Conservation (phyloP, 1,140 invertebrate species). For the Dendrolimus kikuchii region DNA sequence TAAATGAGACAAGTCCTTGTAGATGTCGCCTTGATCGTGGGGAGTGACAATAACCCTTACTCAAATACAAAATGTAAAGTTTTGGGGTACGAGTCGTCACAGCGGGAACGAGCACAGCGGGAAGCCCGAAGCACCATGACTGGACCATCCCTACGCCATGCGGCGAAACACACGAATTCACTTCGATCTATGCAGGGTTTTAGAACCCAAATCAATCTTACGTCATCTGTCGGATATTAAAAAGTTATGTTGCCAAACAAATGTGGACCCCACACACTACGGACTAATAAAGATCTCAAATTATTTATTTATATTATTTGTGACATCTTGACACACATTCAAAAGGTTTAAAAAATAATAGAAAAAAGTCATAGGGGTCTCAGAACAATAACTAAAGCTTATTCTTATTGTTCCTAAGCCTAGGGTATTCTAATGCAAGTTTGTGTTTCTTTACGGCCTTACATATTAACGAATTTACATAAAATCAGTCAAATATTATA, state of each 20-base stretch:
- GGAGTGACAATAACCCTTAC: conserved; percentile 29
- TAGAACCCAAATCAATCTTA: conserved; percentile 45
- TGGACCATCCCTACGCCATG: conserved; percentile 47
- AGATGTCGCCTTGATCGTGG: conserved; percentile 12
- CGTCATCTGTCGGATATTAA: conserved; percentile 33
- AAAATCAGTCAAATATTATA: too few species aligned
- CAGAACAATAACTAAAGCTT: too few species aligned
- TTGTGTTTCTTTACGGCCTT: too few species aligned
- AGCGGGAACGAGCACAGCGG: conserved; percentile 34
- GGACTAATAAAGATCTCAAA: too few species aligned
- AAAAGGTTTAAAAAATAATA: too few species aligned
- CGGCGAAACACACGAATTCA: conserved; percentile 65
- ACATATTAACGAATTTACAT: too few species aligned
- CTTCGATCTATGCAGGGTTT: conserved; percentile 42
- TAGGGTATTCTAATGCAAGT: too few species aligned
- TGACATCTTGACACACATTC: too few species aligned
- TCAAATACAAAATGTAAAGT: conserved; percentile 51
- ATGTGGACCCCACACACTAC: too few species aligned
- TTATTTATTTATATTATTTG: too few species aligned
- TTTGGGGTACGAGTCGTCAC: conserved; percentile 34
- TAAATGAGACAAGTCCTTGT: conserved; percentile 26
- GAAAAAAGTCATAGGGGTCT: too few species aligned
- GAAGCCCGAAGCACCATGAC: conserved; percentile 33
- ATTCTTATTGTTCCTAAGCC: too few species aligned
- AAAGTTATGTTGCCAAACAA: conserved; percentile 32